Conservation (phyloP, 2,113 vertebrate genomes). For the Pseudorhombus dupliciocellatus region DNA sequence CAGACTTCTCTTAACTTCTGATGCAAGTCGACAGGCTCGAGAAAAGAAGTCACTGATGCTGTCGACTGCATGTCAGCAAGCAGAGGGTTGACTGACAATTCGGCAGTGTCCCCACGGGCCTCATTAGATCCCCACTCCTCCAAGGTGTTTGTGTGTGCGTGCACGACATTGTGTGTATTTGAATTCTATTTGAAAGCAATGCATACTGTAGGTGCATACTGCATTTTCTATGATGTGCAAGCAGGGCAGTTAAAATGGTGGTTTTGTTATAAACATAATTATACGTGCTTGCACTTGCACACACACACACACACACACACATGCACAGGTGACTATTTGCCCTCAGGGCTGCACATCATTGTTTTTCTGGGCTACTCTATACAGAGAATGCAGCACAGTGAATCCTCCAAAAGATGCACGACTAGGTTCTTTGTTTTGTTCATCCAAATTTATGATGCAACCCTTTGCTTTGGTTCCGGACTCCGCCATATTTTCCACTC, state of each 20-base stretch:
- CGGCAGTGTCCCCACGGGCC: constrained; percentile 80
- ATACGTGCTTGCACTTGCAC: constrained; percentile 36
- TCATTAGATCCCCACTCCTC: constrained; percentile 81
- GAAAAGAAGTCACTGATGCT: constrained; percentile 80
- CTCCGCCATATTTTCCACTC: not conserved
- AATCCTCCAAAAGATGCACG: constrained; percentile 35
- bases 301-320: not conserved
- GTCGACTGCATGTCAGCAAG: constrained; percentile 81
- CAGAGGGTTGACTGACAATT: constrained; percentile 83
- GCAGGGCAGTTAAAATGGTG: constrained; percentile 50
- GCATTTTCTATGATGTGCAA: constrained; percentile 50
- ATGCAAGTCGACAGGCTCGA: constrained; percentile 76
- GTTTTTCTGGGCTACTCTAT: constrained; percentile 49
- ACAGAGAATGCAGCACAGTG: constrained; percentile 35
- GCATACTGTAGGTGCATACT: constrained; percentile 52
- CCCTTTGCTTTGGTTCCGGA: constrained; percentile 2
- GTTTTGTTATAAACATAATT: constrained; percentile 43
- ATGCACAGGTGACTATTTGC: constrained; percentile 62
- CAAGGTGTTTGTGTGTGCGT: constrained; percentile 58
- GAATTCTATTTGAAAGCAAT: constrained; percentile 63
- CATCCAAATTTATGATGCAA: constrained; percentile 28
- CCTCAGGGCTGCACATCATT: constrained; percentile 61
- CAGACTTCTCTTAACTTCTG: constrained; percentile 63
- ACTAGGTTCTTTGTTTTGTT: constrained; percentile 23
- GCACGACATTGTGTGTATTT: constrained; percentile 48